A percentile compares a stretch with the other conserved stretches of the same genome.
phyloP scores from a whole-genome alignment of 1,140 invertebrate species.

The Pogonognathellus flavescens region DNA sequence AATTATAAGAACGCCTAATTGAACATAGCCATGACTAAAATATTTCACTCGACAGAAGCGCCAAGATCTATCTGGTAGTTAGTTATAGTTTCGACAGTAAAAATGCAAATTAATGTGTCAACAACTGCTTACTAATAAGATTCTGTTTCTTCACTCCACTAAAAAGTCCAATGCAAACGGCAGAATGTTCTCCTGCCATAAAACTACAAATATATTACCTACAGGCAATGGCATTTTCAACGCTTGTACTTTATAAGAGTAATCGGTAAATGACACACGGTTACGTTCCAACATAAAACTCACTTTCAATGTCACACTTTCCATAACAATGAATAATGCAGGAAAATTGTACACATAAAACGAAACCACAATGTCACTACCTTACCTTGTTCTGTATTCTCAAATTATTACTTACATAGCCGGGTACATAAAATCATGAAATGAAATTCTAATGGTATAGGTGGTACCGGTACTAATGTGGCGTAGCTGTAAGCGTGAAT shows the following conservation, averaged over 20 bases:
- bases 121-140: background rate
- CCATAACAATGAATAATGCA: conserved; percentile 46
- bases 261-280: conserved; percentile 25
- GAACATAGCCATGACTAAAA: background rate
- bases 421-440: too few species aligned
- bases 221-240: too few species aligned
- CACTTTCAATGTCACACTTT: conserved; percentile 41
- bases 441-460: too few species aligned
- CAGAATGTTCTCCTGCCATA: too few species aligned
- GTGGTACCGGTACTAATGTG: too few species aligned
- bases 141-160: background rate
- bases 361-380: background rate
- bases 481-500: too few species aligned
- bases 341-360: background rate
- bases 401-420: too few species aligned
- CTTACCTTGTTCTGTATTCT: too few species aligned
- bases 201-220: too few species aligned
- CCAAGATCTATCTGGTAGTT: background rate
- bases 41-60: background rate
- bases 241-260: background rate
- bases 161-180: too few species aligned
- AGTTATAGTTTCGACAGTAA: background rate
- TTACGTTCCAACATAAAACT: conserved; percentile 32
- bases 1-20: too few species aligned
- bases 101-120: conserved; percentile 10